Percentiles rank a stretch among this genome's conserved stretches.
Conservation (phyloP, 2,113 vertebrate species). For the Phrynosoma platyrhinos region DNA sequence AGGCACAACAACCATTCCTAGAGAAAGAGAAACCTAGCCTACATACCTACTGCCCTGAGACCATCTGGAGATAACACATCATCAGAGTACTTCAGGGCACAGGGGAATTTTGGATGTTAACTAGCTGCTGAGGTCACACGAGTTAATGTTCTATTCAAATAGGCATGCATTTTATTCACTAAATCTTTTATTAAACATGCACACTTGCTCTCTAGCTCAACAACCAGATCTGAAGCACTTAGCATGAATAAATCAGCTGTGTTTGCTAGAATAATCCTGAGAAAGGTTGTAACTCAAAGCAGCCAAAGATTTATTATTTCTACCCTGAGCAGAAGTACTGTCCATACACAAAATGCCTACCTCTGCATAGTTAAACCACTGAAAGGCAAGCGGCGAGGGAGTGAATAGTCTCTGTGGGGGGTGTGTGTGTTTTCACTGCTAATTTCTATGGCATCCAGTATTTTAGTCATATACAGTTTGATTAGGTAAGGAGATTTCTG, state of each 20-base stretch:
- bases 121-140: slow-evolving; percentile 23
- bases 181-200: slow-evolving; percentile 22
- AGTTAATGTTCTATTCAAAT: slow-evolving; percentile 32
- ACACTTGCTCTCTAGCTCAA: not conserved
- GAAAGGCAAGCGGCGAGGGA: not conserved
- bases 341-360: not conserved
- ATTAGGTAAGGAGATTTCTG: not conserved
- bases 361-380: not conserved
- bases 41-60: not conserved
- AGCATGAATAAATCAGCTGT: slow-evolving; percentile 22
- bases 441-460: not conserved
- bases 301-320: not conserved
- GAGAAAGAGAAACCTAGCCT: not conserved
- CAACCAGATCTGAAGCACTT: not conserved
- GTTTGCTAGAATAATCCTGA: not conserved
- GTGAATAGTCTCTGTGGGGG: not conserved
- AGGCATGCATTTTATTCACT: slow-evolving; percentile 14
- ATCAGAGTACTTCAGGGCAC: not conserved
- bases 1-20: not conserved
- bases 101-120: slow-evolving; percentile 6
- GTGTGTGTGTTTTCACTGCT: not conserved
- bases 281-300: not conserved
- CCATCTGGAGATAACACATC: not conserved
- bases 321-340: not conserved
- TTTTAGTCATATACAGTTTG: not conserved